Base-by-base conservation (phyloP, 2,113 vertebrate genomes). In the Sphaerodactylus townsendi region DNA sequence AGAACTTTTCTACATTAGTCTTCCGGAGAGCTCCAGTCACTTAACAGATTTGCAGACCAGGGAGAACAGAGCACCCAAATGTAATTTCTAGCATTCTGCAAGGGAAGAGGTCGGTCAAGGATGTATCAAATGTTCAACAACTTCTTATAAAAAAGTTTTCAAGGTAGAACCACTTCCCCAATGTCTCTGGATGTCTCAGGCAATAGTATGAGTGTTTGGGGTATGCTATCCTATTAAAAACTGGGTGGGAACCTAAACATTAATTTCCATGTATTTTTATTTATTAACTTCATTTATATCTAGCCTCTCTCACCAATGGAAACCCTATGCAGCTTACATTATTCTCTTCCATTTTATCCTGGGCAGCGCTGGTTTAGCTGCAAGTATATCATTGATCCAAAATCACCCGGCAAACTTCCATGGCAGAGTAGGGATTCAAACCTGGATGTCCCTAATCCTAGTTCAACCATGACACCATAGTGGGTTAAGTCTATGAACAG, bases 1-100 rank as follows among this genome's bases (percentile, higher is more conserved):
- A 91, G 90, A 95, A 94, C 93, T 93, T 94, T 86, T 89, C 86
- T 83, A 92, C 90, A 91, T 95, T 89, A 89, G 70, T 94, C 93
- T 93, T 87, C 59, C 88, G 90, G 90, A 90, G 33, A 75, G 88
- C 92, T 87, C 82, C 79, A 86, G 74, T 53, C 64, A 68, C 91
- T 90, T 87, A 85, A 87, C 72, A 83, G 0, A 82, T 89, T 92
- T 92, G 86, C 72, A 91, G 89, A 84, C 41, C 88, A 69, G 77
- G 85, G 66, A 59, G 30, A 19, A 21, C 21, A 28, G 62, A 81
- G 89, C 79, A 86, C 91, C 69, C 66, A 64, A 91, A 84, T 59
- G 62, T 87, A 90, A 79, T 62, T 71, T 19, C 39, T 62, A 13
- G 15, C 21, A 73, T 59, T 83, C 70, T 82, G 65, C 85, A 85